Percentiles rank a stretch among this genome's conserved stretches.
Evolutionary conservation across 2,113 vertebrate species (phyloP).

Genomic region (Acrocephalus arundinaceus): DNA sequence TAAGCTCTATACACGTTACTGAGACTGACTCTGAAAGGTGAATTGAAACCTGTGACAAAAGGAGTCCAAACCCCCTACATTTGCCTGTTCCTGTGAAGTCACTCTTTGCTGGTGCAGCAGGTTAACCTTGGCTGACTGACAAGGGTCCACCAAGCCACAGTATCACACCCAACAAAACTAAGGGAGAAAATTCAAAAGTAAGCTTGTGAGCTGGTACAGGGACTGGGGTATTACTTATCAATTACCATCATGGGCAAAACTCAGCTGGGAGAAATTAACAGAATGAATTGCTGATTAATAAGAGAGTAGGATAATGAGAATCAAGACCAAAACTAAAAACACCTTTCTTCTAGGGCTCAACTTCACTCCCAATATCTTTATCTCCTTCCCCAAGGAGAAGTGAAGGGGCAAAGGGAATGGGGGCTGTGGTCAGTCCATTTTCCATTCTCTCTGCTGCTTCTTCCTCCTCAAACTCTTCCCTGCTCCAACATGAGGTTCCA

Average conservation of each 20-base stretch:
- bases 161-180: background rate
- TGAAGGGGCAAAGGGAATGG: background rate
- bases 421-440: background rate
- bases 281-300: background rate
- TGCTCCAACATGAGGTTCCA: background rate
- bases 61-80: background rate
- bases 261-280: background rate
- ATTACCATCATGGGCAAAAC: background rate
- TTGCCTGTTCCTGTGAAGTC: background rate
- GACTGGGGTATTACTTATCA: background rate
- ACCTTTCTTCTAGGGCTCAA: background rate
- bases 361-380: background rate
- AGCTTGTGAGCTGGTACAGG: background rate
- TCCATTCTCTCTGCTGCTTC: background rate
- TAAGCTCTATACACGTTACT: background rate
- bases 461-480: background rate
- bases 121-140: background rate
- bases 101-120: background rate
- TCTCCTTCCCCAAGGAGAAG: background rate
- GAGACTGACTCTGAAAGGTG: background rate
- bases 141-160: background rate
- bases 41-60: background rate
- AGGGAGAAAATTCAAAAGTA: background rate
- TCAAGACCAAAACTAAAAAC: background rate
- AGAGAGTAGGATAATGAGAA: background rate